Conservation (phyloP, 92 coral and sea anemone species). For the Paramuricea clavata region DNA sequence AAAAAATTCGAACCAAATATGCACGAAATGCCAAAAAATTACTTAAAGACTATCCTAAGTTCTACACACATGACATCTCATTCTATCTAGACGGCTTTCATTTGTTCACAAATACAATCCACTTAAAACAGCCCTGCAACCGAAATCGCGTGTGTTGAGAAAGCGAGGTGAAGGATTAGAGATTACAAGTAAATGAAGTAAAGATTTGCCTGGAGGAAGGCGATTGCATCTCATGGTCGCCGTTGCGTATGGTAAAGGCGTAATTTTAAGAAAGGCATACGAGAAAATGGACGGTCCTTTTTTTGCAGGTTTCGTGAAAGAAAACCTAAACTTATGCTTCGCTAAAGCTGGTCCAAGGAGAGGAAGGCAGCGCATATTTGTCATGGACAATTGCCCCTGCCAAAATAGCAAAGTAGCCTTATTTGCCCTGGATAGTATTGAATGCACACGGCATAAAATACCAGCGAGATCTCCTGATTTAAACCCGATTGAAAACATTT, state of each 20-base stretch:
- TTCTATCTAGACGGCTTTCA: constrained; percentile 60
- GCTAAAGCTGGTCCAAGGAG: constrained; percentile 49
- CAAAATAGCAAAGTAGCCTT: constrained; percentile 32
- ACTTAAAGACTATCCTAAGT: constrained; percentile 34
- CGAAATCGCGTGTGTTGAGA: constrained; percentile 63
- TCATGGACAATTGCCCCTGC: constrained; percentile 29
- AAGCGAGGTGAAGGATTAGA: constrained; percentile 64
- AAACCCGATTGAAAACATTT: constrained; percentile 70
- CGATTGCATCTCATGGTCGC: constrained; percentile 68
- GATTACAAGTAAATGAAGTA: constrained; percentile 63
- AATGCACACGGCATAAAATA: constrained; percentile 35
- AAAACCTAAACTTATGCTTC: constrained; percentile 62
- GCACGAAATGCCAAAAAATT: constrained; percentile 46
- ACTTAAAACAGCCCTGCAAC: constrained; percentile 22
- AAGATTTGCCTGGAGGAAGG: constrained; percentile 72
- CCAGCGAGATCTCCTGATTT: constrained; percentile 75
- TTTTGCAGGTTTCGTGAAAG: constrained; percentile 60
- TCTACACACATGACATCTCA: constrained; percentile 54
- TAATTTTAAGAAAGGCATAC: constrained; percentile 42
- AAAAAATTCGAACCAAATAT: constrained; percentile 23
- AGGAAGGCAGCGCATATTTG: constrained; percentile 18
- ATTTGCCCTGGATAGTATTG: not conserved
- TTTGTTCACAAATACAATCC: constrained; percentile 62
- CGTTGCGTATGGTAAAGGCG: constrained; percentile 60
- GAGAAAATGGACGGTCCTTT: constrained; percentile 62